Evolutionary conservation across 2,113 vertebrate species (phyloP), one percentile per base, ranked within the genome.

Genomic region (Pseudorectes ferrugineus): DNA sequence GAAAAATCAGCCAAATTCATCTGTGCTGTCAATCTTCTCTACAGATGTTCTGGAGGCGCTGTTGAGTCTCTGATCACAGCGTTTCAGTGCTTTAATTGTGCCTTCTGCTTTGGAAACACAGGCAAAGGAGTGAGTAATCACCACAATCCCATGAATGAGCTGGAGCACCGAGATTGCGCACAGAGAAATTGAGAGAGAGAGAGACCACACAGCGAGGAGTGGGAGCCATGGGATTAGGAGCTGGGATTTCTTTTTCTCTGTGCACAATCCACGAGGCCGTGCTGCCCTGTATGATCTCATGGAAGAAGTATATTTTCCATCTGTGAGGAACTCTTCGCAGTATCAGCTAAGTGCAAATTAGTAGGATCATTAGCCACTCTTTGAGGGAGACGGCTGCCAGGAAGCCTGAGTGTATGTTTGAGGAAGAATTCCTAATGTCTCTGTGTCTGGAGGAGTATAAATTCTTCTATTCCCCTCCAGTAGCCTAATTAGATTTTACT

Each of bases 401-500:
- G 90, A 97, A 95, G 68, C 71, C 59, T 71, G 85, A 88, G 88
- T 77, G 73, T 61, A 18, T 67, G 93, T 93, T 95, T 89, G 78
- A 95, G 71, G 88, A 54, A 86, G 95, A 95, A 95, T 93, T 93
- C 85, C 74, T 61, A 42, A 94, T 92, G 93, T 81, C 95, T 97
- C 61, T 55, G 68, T 78, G 93, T 94, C 96, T 76, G 42, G 90
- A 85, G 83, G 83, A 97, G 96, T 55, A 89, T 80, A 89, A 66
- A 85, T 93, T 92, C 97, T 88, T 54, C 95, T 94, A 65, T 96
- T 96, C 85, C 95, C 57, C 67, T 95, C 91, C 96, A 96, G 97
- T 89, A 92, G 96, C 93, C 94, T 97, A 97, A 97, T 98, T 97
- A 97, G 97, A 97, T 98, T 98, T 97, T 43, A 84, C 94, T 96